Evolutionary conservation across 2,113 vertebrate genomes (phyloP).

Genomic region (Rallus limicola): DNA sequence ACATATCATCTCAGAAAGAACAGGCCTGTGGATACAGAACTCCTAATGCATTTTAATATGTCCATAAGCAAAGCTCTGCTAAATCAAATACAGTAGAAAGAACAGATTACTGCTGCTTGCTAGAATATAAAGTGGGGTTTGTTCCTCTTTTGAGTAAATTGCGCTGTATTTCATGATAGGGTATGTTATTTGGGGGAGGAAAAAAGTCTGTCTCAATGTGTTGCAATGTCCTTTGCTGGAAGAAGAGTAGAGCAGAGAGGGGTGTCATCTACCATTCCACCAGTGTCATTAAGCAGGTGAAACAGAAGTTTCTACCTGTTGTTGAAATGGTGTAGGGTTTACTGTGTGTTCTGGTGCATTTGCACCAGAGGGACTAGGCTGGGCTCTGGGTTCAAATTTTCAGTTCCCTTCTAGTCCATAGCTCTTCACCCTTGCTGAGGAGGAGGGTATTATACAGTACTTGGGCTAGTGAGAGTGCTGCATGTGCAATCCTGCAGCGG

Average conservation of each 20-base stretch:
- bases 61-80: not conserved
- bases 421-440: not conserved
- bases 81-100: not conserved
- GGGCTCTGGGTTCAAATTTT: not conserved
- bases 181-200: not conserved
- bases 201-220: not conserved
- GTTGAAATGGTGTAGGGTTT: not conserved
- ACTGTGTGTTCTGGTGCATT: not conserved
- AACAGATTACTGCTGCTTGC: not conserved
- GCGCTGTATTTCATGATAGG: not conserved
- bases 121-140: not conserved
- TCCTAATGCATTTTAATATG: not conserved
- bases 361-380: not conserved
- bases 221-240: not conserved
- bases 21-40: not conserved
- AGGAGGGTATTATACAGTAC: not conserved
- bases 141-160: not conserved
- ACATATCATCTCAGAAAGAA: not conserved
- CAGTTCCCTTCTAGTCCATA: not conserved
- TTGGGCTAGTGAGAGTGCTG: not conserved
- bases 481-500: not conserved
- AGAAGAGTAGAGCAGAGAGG: not conserved
- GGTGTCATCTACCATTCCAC: not conserved
- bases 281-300: not conserved
- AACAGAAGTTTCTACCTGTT: not conserved